Evolutionary conservation across 1,140 invertebrate species (phyloP).

Genomic region (Heliothis subflexa): DNA sequence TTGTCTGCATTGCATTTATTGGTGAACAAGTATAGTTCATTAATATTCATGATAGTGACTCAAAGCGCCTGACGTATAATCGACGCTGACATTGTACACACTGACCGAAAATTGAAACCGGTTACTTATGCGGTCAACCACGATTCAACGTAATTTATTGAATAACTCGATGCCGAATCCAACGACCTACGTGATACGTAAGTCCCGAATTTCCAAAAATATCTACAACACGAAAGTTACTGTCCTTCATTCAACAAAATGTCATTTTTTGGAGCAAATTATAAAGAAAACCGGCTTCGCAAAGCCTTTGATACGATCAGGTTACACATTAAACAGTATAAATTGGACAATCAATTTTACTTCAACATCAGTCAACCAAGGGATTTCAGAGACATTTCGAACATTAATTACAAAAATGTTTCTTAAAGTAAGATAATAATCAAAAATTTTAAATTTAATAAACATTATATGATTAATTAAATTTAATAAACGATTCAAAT

Average conservation of each 20-base stretch:
- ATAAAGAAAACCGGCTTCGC: constrained; percentile 31
- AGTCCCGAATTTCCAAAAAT: constrained; percentile 37
- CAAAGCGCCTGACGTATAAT: constrained; percentile 39
- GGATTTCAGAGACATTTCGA: constrained; percentile 32
- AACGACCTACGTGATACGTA: constrained; percentile 8
- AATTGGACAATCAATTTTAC: constrained; percentile 35
- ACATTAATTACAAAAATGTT: constrained; percentile 29
- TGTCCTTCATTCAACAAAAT: constrained; percentile 36
- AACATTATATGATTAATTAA: neutral
- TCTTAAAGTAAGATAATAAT: constrained; percentile 38
- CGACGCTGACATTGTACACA: constrained; percentile 34
- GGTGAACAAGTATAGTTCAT: constrained; percentile 2
- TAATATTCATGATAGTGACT: constrained; percentile 29
- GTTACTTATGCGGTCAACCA: constrained; percentile 22
- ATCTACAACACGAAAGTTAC: constrained; percentile 20
- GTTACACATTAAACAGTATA: constrained; percentile 44
- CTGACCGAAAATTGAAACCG: constrained; percentile 38
- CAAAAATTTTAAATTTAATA: neutral
- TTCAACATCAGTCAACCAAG: constrained; percentile 28
- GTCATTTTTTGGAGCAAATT: constrained; percentile 14
- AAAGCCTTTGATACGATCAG: constrained; percentile 15
- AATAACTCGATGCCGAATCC: constrained; percentile 8
- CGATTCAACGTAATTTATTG: constrained; percentile 11
- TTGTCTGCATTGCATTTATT: constrained; percentile 5
- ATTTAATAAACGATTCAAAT: no score